Base-by-base conservation (phyloP, 2,113 vertebrate species). In the Megatriorchis doriae region DNA sequence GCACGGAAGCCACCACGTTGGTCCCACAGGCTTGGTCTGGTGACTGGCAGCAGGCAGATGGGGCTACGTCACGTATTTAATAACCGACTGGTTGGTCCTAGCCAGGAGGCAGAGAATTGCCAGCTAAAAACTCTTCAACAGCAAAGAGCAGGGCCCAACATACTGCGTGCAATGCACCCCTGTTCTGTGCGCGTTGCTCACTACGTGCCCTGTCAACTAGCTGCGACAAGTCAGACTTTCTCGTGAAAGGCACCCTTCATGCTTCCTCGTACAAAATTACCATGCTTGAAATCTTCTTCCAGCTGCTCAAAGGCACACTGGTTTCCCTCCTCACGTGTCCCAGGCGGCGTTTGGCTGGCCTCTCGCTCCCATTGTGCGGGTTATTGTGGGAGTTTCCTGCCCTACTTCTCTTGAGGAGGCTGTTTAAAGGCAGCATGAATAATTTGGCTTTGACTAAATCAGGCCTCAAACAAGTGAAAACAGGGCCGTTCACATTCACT, bases 361-460 rank as follows among this genome's bases (percentile, higher is more conserved):
- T 95, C 91, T 72, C 25, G 9, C 77, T 96, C 67, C 68, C 74
- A 82, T 95, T 91, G 91, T 84, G 89, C 17, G 58, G 67, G 48
- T 85, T 93, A 88, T 90, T 94, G 96, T 96, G 97, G 95, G 96
- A 92, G 95, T 94, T 81, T 96, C 97, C 96, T 97, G 97, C 86
- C 96, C 97, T 94, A 86, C 95, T 91, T 97, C 96, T 97, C 94
- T 91, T 52, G 93, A 96, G 94, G 8, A 97, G 93, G 93, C 96
- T 94, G 94, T 94, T 93, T 82, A 86, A 68, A 50, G 70, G 88
- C 96, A 90, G 92, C 91, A 78, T 22, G 78, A 94, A 97, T 97
- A 96, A 96, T 86, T 72, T 59, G 94, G 67, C 93, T 92, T 94
- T 93, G 86, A 89, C 81, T 96, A 89, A 96, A 91, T 86, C 90